A percentile compares a stretch with the other conserved stretches of the same genome.
Conservation (phyloP, 2,797 vertebrate species). For the Orientallactaga sibirica region DNA sequence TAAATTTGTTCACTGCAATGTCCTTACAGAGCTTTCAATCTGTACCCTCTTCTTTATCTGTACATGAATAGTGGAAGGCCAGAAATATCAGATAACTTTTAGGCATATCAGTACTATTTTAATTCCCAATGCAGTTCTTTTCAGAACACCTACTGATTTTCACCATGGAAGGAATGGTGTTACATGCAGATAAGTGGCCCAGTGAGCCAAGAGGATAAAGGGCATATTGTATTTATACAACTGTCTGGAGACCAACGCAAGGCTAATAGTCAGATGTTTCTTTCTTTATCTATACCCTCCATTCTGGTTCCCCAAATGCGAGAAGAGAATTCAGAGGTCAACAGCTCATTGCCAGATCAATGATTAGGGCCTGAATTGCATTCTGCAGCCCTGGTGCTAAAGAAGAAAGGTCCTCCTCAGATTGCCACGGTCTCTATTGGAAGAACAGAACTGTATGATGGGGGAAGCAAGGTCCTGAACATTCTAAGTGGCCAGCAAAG, state of each 20-base stretch:
- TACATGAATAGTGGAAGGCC: neutral
- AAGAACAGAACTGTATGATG: neutral
- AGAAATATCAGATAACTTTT: neutral
- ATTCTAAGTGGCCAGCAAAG: neutral
- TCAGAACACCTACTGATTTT: neutral
- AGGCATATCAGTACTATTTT: neutral
- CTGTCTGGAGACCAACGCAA: neutral
- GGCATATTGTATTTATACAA: neutral
- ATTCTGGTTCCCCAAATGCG: rapidly evolving
- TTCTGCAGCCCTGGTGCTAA: neutral
- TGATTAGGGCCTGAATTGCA: neutral
- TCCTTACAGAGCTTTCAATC: neutral
- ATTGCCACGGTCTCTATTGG: neutral
- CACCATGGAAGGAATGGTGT: neutral
- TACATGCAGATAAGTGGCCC: neutral
- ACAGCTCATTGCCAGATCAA: neutral
- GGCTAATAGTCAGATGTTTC: neutral
- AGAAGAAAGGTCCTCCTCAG: neutral
- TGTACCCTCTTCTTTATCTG: neutral
- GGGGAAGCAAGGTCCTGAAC: neutral
- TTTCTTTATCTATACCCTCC: neutral
- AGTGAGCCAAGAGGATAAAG: neutral
- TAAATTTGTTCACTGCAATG: neutral
- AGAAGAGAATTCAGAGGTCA: neutral
- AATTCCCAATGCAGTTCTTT: neutral